Conservation (phyloP, 2,797 vertebrate species). For the Coendou prehensilis region DNA sequence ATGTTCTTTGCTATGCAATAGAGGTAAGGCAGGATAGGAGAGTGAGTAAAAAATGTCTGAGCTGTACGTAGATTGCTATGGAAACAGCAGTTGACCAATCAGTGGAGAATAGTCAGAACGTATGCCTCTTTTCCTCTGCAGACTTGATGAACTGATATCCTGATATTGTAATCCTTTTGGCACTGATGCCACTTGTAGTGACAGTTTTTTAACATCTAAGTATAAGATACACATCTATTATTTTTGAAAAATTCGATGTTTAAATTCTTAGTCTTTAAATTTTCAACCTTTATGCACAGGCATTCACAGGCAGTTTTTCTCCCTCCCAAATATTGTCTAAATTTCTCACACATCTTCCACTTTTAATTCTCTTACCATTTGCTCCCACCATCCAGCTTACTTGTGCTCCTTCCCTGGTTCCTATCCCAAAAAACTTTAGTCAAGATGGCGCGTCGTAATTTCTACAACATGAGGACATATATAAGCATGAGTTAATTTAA, state of each 20-base stretch:
- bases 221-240: conserved; percentile 8
- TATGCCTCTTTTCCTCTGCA: conserved; percentile 30
- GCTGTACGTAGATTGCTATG: conserved; percentile 80
- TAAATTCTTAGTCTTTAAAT: conserved; percentile 37
- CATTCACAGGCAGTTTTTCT: neutral
- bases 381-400: neutral
- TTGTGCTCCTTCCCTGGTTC: neutral
- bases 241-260: conserved; percentile 17
- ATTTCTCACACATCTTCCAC: neutral
- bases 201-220: conserved; percentile 52
- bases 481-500: conserved; percentile 16
- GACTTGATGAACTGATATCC: conserved; percentile 62
- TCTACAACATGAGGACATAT: conserved; percentile 38
- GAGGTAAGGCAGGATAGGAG: conserved; percentile 39
- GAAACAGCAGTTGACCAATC: conserved; percentile 82
- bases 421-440: neutral
- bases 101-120: conserved; percentile 59
- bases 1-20: conserved; percentile 62
- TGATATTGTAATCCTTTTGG: conserved; percentile 57
- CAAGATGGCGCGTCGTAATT: conserved; percentile 6
- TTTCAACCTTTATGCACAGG: neutral
- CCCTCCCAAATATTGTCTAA: neutral
- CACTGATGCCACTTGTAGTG: conserved; percentile 24
- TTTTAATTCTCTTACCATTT: neutral
- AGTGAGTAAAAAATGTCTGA: conserved; percentile 21